phyloP scores from a whole-genome alignment of 2,888 invertebrate species.

The Brachyptera putata region DNA sequence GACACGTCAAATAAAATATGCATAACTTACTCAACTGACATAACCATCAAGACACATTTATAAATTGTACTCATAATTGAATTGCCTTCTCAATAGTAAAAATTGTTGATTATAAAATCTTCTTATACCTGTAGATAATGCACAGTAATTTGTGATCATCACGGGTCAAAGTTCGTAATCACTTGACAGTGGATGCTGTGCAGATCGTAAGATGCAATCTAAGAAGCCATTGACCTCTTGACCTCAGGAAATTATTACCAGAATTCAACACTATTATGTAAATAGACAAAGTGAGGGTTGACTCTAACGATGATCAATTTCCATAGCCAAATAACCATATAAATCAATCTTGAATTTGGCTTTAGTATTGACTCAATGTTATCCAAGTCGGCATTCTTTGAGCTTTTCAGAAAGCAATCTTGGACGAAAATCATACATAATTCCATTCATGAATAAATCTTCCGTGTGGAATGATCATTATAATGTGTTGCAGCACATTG shows the following conservation, averaged over 20 bases:
- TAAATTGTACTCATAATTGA: background rate
- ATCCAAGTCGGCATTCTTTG: background rate
- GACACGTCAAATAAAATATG: background rate
- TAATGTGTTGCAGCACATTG: background rate
- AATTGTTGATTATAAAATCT: background rate
- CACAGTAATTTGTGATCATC: no score
- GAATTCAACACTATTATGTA: conserved; percentile 2
- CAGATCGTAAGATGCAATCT: no score
- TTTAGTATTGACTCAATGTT: conserved; percentile 8
- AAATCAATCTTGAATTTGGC: conserved; percentile 9
- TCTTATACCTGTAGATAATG: no score
- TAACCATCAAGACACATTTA: background rate
- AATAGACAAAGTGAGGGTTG: no score
- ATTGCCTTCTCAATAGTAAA: background rate
- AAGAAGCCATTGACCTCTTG: conserved; percentile 10
- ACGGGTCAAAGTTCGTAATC: background rate
- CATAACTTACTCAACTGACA: background rate
- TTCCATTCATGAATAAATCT: conserved; percentile 2
- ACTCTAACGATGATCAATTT: conserved; percentile 10
- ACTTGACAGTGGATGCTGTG: background rate
- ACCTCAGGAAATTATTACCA: conserved; percentile 17
- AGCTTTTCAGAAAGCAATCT: background rate
- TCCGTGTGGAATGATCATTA: background rate
- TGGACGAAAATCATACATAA: background rate
- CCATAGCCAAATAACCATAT: conserved; percentile 7